phyloP scores from a whole-genome alignment of 1,140 invertebrate genomes.

The Caenorhabditis brenneri region DNA sequence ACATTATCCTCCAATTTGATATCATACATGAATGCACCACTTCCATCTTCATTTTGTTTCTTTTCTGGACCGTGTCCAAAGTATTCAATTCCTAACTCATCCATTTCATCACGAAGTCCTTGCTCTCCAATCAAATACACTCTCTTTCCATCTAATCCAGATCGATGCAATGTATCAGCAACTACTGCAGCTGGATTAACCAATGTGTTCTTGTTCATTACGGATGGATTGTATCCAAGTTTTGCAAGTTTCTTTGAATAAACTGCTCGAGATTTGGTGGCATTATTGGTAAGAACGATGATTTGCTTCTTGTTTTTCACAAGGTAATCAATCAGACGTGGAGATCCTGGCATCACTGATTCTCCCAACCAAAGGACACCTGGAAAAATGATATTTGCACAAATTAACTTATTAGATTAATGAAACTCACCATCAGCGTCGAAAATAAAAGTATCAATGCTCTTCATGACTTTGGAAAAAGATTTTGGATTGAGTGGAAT shows the following conservation, averaged over 20 bases:
- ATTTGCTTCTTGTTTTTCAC: constrained; percentile 55
- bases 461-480: constrained; percentile 60
- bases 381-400: constrained; percentile 22
- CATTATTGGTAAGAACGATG: constrained; percentile 67
- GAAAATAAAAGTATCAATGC: constrained; percentile 69
- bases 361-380: constrained; percentile 67
- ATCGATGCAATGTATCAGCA: constrained; percentile 60
- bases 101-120: constrained; percentile 71
- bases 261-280: constrained; percentile 65
- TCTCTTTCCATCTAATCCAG: constrained; percentile 61
- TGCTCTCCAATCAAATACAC: constrained; percentile 68
- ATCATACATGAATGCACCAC: constrained; percentile 64
- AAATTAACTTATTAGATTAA: not conserved
- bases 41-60: constrained; percentile 52
- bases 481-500: not conserved
- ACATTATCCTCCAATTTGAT: constrained; percentile 75
- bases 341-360: constrained; percentile 61
- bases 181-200: constrained; percentile 68
- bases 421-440: constrained; percentile 65
- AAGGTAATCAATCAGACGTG: constrained; percentile 61
- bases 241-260: constrained; percentile 66
- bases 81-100: constrained; percentile 64
- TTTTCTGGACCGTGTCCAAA: constrained; percentile 70
- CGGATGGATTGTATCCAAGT: constrained; percentile 58
- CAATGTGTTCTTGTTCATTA: constrained; percentile 52